Evolutionary conservation across 2,888 invertebrate species (phyloP), one percentile per base, ranked within the genome.

Genomic region (Brenthis ino): DNA sequence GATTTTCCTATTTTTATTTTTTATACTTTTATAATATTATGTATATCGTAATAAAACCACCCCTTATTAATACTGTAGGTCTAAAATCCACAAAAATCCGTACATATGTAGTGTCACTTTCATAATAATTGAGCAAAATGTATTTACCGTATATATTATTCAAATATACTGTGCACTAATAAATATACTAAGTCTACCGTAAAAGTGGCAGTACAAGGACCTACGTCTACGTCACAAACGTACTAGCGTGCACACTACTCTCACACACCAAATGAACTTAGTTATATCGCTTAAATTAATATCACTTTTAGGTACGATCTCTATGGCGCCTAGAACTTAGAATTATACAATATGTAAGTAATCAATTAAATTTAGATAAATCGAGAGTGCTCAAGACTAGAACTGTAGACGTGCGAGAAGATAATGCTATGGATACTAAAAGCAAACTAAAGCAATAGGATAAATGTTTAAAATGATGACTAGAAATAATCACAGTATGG

Each of bases 271-370:
- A 86, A 88, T 86, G 87, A 89, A 89, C 85, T 85, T 87, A 88
- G 82, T 80, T 80, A 81, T 85, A 85, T 83, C 81, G 85, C 91
- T 89, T 91, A 91, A 89, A 87, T 89, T 92, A 92, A 89, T 92
- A 93, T 93, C 92, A 92, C 92, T 90, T 91, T 87, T 85, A 84
- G 80, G 85, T 88, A 87, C 79, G 83, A 83, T 81, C 76, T 76
- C 74, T 77, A 66, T 71, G 66, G 58, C 64, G 28, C 66, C 57
- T 74, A 50, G 20, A 63, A 72, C 74, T 68, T 72, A 65, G 64
- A 57, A 65, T 43, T 63, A 67, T 33, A 50, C 50, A 28, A 20
- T 28, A 4, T 28, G 5, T 24, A 54, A 16, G 33, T 48, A 55
- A 55, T 56, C 47, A 54, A 66, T 43, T 11, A 43, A 43, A 43